phyloP scores from a whole-genome alignment of 2,797 vertebrate genomes.

The Mormyrus hasselquistii region DNA sequence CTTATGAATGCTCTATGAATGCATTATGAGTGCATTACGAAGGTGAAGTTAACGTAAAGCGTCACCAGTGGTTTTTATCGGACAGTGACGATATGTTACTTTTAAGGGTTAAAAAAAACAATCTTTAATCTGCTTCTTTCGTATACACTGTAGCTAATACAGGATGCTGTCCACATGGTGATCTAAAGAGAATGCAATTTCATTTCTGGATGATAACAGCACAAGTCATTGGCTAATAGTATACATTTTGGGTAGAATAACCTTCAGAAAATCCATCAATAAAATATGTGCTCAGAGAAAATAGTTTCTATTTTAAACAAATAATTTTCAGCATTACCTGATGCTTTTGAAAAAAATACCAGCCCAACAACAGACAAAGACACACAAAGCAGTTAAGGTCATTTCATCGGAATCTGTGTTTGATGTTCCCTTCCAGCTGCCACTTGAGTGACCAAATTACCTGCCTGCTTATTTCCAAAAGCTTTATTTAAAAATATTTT shows the following conservation, averaged over 20 bases:
- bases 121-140: background rate
- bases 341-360: background rate
- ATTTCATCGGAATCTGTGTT: background rate
- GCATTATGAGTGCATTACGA: too few relatives aligned
- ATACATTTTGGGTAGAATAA: background rate
- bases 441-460: constrained; percentile 26
- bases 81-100: background rate
- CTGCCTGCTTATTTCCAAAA: constrained; percentile 23
- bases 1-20: too few relatives aligned
- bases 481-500: constrained; percentile 20
- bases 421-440: constrained; percentile 19
- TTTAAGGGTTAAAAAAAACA: background rate
- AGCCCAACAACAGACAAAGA: background rate
- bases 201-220: background rate
- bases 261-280: background rate
- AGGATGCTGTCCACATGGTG: background rate
- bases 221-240: background rate
- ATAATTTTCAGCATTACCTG: background rate
- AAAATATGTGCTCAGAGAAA: background rate
- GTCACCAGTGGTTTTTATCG: background rate
- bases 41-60: background rate
- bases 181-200: background rate
- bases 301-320: background rate
- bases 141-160: background rate
- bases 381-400: background rate